phyloP scores from a whole-genome alignment of 2,888 invertebrate species.

The Ophion costatus region DNA sequence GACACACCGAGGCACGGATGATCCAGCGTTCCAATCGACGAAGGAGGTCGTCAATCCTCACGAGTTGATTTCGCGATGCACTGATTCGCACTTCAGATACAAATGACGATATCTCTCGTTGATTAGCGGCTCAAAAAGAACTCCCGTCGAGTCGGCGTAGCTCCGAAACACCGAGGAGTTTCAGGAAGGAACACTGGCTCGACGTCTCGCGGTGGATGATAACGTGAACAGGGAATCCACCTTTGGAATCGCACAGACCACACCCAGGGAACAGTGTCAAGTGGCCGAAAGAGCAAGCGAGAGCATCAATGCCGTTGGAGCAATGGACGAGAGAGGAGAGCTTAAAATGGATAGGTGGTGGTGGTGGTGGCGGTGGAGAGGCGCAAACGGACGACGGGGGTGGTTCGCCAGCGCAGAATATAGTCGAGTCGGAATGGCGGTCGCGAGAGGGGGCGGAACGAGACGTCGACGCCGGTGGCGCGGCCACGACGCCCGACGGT shows the following conservation, averaged over 20 bases:
- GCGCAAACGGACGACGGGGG: slow-evolving; percentile 55
- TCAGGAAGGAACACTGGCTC: slow-evolving; percentile 22
- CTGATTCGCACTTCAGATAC: background rate
- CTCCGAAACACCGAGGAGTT: slow-evolving; percentile 7
- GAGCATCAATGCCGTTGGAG: slow-evolving; percentile 52
- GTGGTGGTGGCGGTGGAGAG: slow-evolving; percentile 37
- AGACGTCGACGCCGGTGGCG: slow-evolving; percentile 74
- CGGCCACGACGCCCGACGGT: slow-evolving; percentile 72
- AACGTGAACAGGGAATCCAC: slow-evolving; percentile 54
- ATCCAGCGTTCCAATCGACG: background rate
- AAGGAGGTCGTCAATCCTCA: background rate
- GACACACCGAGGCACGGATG: background rate
- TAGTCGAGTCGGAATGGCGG: slow-evolving; percentile 36
- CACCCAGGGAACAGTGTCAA: slow-evolving; percentile 68
- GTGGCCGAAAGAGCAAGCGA: slow-evolving; percentile 52
- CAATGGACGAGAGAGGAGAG: slow-evolving; percentile 57
- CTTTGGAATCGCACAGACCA: slow-evolving; percentile 65
- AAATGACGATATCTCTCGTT: background rate
- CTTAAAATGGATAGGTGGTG: slow-evolving; percentile 50
- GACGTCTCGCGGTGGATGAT: slow-evolving; percentile 14
- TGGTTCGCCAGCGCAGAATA: slow-evolving; percentile 59
- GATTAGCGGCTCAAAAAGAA: too few species aligned
- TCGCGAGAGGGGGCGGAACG: slow-evolving; percentile 36
- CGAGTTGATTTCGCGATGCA: background rate
- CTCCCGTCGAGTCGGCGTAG: background rate